Percentiles rank a stretch among this genome's conserved stretches.
Conservation (phyloP, 2,888 invertebrate genomes). For the Sabatieria punctata region DNA sequence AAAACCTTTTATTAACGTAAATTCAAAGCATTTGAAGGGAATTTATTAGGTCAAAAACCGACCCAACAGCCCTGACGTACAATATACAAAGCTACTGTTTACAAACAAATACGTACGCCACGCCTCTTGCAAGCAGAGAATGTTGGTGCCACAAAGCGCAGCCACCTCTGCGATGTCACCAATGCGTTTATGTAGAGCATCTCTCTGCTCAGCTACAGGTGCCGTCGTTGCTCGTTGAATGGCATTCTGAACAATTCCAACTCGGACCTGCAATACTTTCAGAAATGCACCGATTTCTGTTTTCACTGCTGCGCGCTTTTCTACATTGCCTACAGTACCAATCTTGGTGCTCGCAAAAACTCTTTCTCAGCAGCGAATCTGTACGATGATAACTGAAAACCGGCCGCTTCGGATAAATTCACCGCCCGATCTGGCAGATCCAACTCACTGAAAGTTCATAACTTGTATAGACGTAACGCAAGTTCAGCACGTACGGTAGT, state of each 20-base stretch:
- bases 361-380: slow-evolving; percentile 43
- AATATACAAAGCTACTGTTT: too few relatives aligned
- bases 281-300: neutral
- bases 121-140: slow-evolving; percentile 85
- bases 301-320: neutral
- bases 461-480: neutral
- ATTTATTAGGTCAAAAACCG: too few relatives aligned
- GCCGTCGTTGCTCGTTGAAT: slow-evolving; percentile 53
- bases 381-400: slow-evolving; percentile 59
- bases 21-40: too few relatives aligned
- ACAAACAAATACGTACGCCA: slow-evolving; percentile 61
- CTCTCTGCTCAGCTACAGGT: slow-evolving; percentile 54
- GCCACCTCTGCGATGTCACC: slow-evolving; percentile 55
- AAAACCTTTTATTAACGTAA: too few relatives aligned
- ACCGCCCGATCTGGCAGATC: slow-evolving; percentile 38
- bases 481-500: slow-evolving; percentile 40
- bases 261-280: slow-evolving; percentile 42
- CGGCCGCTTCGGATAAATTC: slow-evolving; percentile 39
- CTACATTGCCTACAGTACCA: slow-evolving; percentile 6
- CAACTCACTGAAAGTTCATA: slow-evolving; percentile 4
- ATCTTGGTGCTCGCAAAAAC: slow-evolving; percentile 15
- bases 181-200: slow-evolving; percentile 58
- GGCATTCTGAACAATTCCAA: slow-evolving; percentile 68
- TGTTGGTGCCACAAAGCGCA: slow-evolving; percentile 56
- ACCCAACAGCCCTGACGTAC: too few relatives aligned